phyloP scores from a whole-genome alignment of 2,888 invertebrate species.

The Pardosa pseudoannulata region DNA sequence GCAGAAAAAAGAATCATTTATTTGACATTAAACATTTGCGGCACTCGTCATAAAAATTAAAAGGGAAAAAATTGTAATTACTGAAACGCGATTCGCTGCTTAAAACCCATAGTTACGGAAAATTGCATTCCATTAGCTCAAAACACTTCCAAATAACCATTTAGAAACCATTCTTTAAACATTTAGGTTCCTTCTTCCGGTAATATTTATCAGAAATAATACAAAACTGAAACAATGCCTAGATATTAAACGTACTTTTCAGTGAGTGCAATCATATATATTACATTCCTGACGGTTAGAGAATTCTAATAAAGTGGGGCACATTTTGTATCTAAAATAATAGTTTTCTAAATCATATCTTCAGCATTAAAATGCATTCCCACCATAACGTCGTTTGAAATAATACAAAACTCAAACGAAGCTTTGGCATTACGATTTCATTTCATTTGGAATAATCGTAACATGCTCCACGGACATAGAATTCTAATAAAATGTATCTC shows the following conservation, averaged over 20 bases:
- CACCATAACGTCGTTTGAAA: not conserved
- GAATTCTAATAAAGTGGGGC: constrained; percentile 3
- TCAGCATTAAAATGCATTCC: not conserved
- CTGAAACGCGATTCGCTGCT: not conserved
- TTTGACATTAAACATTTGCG: no score
- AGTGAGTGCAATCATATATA: not conserved
- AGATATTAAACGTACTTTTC: not conserved
- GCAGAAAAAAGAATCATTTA: no score
- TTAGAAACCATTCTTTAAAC: constrained; percentile 5
- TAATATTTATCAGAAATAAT: not conserved
- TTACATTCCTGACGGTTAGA: constrained; percentile 9
- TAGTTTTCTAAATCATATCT: constrained; percentile 4
- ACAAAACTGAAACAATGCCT: not conserved
- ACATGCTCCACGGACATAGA: not conserved
- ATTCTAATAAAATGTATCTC: constrained; percentile 15
- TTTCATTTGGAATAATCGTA: constrained; percentile 10
- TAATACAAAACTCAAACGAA: constrained; percentile 13
- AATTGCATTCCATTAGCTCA: not conserved
- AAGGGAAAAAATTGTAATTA: no score
- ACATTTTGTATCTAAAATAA: not conserved
- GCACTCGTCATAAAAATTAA: no score
- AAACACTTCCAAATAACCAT: not conserved
- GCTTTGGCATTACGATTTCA: not conserved
- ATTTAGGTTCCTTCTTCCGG: not conserved
- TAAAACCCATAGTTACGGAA: not conserved